These are phyloP conservation scores for Hydrocynus forskahlii DNA, from an alignment of 2,797 vertebrate genomes.

Conservation along the genomic window DNA sequence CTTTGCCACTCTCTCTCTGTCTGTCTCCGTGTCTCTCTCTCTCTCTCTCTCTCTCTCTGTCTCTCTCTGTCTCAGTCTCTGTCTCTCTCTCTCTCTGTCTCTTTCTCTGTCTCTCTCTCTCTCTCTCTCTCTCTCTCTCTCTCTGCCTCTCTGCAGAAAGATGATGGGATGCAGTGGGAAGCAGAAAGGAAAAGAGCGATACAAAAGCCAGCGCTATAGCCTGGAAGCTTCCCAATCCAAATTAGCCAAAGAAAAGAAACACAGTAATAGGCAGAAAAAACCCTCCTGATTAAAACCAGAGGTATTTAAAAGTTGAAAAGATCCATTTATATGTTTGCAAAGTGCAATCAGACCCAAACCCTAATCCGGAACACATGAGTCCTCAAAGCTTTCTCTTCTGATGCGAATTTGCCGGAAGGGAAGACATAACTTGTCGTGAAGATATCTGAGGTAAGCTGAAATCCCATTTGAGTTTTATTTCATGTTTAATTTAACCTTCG, in stretches of 20 bases:
- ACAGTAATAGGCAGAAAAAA: conserved; percentile 72
- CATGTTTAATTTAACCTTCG: too few species aligned
- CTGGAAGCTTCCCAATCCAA: conserved; percentile 83
- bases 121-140: conserved; percentile 1
- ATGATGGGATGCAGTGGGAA: conserved; percentile 78
- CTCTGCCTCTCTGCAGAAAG: conserved; percentile 63
- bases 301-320: not conserved
- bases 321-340: conserved; percentile 13
- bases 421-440: not conserved
- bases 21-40: too few species aligned
- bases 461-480: not conserved
- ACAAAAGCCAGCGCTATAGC: conserved; percentile 77
- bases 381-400: conserved; percentile 5
- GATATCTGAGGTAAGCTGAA: conserved; percentile 6
- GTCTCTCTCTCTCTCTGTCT: too few species aligned
- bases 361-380: conserved; percentile 30
- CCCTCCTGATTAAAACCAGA: conserved; percentile 41
- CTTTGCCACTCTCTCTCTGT: too few species aligned
- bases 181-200: conserved; percentile 75
- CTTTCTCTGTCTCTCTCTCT: not conserved
- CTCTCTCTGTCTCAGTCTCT: too few species aligned
- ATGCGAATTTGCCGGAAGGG: conserved; percentile 11
- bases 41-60: too few species aligned
- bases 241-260: conserved; percentile 80
- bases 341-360: conserved; percentile 7